Percentiles rank a stretch among this genome's conserved stretches.
phyloP scores from a whole-genome alignment of 1,140 invertebrate genomes.

The Periplaneta americana region DNA sequence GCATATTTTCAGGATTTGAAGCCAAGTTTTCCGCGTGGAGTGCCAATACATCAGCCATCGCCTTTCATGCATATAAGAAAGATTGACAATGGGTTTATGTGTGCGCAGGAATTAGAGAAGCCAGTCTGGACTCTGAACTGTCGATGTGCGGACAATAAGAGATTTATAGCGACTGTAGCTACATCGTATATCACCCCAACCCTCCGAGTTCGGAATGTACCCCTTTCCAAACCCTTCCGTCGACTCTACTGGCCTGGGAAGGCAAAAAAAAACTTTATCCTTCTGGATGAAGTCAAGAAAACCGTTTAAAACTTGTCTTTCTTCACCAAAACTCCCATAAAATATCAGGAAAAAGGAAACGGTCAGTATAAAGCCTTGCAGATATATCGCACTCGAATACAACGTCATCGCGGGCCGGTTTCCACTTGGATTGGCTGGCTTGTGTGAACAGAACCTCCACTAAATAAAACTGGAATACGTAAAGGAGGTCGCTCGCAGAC shows the following conservation, averaged over 20 bases:
- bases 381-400: not conserved
- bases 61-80: no score
- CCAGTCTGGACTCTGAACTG: no score
- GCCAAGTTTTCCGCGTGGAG: no score
- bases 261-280: not conserved
- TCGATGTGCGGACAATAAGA: not conserved
- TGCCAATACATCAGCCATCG: no score
- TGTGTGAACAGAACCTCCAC: not conserved
- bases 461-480: not conserved
- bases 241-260: no score
- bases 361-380: not conserved
- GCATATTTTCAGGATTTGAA: no score
- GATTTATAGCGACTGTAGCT: not conserved
- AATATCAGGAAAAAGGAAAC: not conserved
- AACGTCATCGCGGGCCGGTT: not conserved
- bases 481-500: not conserved
- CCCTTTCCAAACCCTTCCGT: no score
- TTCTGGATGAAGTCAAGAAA: not conserved
- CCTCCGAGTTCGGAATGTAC: not conserved
- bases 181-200: not conserved
- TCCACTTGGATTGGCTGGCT: not conserved
- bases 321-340: not conserved
- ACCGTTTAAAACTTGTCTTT: not conserved
- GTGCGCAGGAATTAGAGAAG: no score
- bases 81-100: no score